Evolutionary conservation across 1,140 invertebrate genomes (phyloP), one percentile per base, ranked within the genome.

Genomic region (Magallana ariakensis): DNA sequence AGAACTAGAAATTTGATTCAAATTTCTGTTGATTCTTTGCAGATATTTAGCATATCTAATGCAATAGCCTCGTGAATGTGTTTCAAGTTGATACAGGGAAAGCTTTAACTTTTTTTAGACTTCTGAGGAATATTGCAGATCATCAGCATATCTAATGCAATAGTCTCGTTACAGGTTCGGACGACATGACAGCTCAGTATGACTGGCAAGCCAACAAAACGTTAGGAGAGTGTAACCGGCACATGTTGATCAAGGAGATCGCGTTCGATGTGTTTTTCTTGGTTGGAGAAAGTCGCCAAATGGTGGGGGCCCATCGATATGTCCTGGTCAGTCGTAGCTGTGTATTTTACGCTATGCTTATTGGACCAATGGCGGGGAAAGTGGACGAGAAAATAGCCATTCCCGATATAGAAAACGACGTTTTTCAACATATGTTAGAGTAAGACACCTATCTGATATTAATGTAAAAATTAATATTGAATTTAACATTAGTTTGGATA

Each of bases 231-330:
- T 90, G 91, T 26, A 93, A 92, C 82, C 85, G 86, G 22, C 85
- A 90, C 57, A 93, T 93, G 92, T 70, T 93, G 16, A 70, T 89
- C 80, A 90, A 90, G 80, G 89, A 93, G 70, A 87, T 90, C 26
- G 92, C 90, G 22, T 92, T 90, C 89, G 92, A 93, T 83, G 91
- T 93, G 0, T 85, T 82, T 58, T 93, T 93, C 84, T 54, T 91
- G 57, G 87, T 92, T 11, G 92, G 92, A 8, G 85, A 90, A 56
- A 84, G 85, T 19, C 84, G 84, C 22, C 90, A 90, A 54, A n/a
- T 88, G 2, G 84, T 92, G 26, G 85, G 86, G 19, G 91, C 91
- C 0, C 92, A 92, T 70, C 90, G 89, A 53, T 92, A 90, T 87
- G 87, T 91, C 19, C 87, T 92, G 1, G 85, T 92, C 13, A 90